A percentile compares a stretch with the other conserved stretches of the same genome.
These are phyloP conservation scores for Spisula solida DNA, from an alignment of 2,888 invertebrate species.

Conservation along the genomic window DNA sequence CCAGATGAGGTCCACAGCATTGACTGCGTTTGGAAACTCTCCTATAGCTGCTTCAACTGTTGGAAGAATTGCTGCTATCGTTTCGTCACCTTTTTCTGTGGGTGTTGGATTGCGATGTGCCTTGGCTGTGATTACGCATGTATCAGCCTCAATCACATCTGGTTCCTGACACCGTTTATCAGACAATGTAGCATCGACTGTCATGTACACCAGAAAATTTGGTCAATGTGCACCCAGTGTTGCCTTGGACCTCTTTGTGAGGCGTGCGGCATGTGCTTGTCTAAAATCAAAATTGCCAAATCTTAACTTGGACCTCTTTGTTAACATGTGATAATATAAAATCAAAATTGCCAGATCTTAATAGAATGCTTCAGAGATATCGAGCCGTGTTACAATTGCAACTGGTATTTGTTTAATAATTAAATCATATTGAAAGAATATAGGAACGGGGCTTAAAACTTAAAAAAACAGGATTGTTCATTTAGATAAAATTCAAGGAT, in stretches of 20 bases:
- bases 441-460: no score
- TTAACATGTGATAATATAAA: no score
- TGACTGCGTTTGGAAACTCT: conserved; percentile 92
- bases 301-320: conserved; percentile 90
- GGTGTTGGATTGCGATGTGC: conserved; percentile 91
- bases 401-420: no score
- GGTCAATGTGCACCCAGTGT: conserved; percentile 89
- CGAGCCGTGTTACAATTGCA: no score
- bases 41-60: conserved; percentile 90
- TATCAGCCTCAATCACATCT: conserved; percentile 91
- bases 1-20: conserved; percentile 86
- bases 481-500: no score
- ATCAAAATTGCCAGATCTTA: conserved; percentile 35
- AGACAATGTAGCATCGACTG: conserved; percentile 90
- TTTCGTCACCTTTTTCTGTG: conserved; percentile 90
- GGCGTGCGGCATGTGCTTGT: conserved; percentile 86
- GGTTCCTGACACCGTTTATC: conserved; percentile 91
- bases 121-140: conserved; percentile 88
- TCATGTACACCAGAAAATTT: conserved; percentile 81
- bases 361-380: background rate
- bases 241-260: conserved; percentile 90
- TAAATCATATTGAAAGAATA: no score
- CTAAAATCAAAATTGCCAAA: conserved; percentile 60
- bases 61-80: conserved; percentile 92
- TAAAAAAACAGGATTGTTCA: no score